A percentile compares a stretch with the other conserved stretches of the same genome.
These are phyloP conservation scores for Mormoops blainvillei DNA, from an alignment of 2,113 vertebrate species.

Conservation along the genomic window DNA sequence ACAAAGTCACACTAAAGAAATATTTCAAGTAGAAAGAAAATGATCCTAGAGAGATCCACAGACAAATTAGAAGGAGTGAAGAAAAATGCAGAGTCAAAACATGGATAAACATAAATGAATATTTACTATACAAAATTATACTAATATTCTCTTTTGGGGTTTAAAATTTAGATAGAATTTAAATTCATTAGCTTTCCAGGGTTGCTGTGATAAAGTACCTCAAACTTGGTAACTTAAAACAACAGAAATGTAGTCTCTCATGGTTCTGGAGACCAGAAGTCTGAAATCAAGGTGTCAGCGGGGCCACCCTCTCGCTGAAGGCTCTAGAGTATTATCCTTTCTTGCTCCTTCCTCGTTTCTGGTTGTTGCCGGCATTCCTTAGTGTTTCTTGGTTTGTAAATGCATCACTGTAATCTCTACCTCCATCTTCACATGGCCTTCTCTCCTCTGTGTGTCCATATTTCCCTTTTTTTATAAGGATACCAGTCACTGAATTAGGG, in stretches of 20 bases:
- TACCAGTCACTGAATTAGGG: neutral
- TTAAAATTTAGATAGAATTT: slow-evolving; percentile 14
- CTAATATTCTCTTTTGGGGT: neutral
- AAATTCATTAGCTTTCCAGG: neutral
- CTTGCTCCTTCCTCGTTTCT: neutral
- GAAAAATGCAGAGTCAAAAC: neutral
- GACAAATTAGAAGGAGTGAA: neutral
- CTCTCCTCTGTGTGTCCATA: neutral
- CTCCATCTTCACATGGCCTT: neutral
- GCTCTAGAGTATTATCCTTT: neutral
- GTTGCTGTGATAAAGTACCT: neutral
- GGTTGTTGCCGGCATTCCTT: neutral
- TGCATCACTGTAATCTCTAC: neutral
- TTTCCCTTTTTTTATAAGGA: neutral
- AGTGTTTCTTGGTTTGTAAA: neutral
- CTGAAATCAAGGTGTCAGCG: neutral
- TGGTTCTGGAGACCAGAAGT: neutral
- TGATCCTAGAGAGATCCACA: neutral
- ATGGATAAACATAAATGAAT: neutral
- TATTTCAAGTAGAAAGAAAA: neutral
- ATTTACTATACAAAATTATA: neutral
- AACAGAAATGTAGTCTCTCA: neutral
- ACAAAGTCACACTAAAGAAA: neutral
- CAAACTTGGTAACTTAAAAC: neutral
- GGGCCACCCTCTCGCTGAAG: neutral